Evolutionary conservation across 2,888 invertebrate genomes (phyloP), one percentile per base, ranked within the genome.

Genomic region (Caenorhabditis imperialis): DNA sequence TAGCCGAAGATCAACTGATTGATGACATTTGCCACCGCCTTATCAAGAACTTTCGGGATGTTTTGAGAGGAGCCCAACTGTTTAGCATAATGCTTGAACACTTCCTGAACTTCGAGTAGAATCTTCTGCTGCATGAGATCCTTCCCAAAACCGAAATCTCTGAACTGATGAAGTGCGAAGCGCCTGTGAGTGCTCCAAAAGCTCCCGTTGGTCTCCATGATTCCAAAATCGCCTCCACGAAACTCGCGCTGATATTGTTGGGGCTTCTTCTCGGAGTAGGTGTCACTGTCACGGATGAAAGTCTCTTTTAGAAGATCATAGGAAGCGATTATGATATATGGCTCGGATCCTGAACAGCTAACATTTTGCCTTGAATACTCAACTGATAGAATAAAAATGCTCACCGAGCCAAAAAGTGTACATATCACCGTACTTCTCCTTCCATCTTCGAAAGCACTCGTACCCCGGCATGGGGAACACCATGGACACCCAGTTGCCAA

Each of bases 241-340:
- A 74, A 42, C 14, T 51, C 25, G 30, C 45, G 20, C 25, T 54
- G 42, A 51, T 57, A 48, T 16, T 54, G 14, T 20, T 62, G 20
- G 33, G 37, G 18, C 12, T 37, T 48, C 16, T 76, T 71, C 40
- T 67, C 60, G 25, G 54, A 38, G 44, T 70, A 79, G 0, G 67
- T 71, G 35, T 79, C 77, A 5, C 62, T 75, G 37, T 79, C 79
- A 6, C 54, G 62, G 14, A 79, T 63, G 57, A 79, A 77, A 0
- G 79, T 75, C 20, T 79, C 75, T 35, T 79, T 75, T 37, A 79
- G 55, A 1, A 38, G 27, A 4, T 61, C 40, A 35, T 70, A 79
- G 35, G 63, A 63, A 20, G 44, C 27, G n/a, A 79, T 71, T 0
- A 65, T 44, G 8, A 79, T 40, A 10, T 53, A 60, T 2, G 78